phyloP scores from a whole-genome alignment of 92 coral and sea anemone genomes.

The Meandrina meandrites region DNA sequence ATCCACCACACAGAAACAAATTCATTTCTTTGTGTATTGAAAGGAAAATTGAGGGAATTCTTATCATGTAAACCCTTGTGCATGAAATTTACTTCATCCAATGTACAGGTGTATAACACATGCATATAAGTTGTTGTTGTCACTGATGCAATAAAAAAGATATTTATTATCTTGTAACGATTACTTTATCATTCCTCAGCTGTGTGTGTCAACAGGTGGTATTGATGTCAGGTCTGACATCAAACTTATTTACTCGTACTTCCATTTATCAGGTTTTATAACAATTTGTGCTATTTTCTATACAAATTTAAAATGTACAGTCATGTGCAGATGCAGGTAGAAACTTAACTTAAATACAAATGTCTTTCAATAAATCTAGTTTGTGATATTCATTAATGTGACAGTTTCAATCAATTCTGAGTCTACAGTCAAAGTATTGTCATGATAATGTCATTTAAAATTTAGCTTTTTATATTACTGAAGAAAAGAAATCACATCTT shows the following conservation, averaged over 20 bases:
- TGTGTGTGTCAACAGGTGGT: constrained; percentile 27
- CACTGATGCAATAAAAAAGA: not conserved
- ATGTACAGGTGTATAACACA: not conserved
- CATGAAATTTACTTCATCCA: not conserved
- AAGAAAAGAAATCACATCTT: too few relatives aligned
- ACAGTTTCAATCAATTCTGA: not conserved
- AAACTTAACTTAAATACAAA: not conserved
- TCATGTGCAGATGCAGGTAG: too few relatives aligned
- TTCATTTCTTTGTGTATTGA: not conserved
- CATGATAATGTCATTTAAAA: too few relatives aligned
- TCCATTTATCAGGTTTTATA: not conserved
- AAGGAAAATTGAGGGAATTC: not conserved
- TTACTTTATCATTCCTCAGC: not conserved
- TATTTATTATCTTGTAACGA: not conserved
- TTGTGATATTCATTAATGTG: not conserved
- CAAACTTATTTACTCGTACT: not conserved
- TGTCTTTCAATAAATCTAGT: not conserved
- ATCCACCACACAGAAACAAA: not conserved
- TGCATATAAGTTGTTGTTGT: not conserved
- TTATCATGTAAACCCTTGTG: not conserved
- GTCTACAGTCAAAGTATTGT: not conserved
- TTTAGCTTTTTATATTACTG: too few relatives aligned
- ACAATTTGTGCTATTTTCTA: not conserved
- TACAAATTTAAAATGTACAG: not conserved
- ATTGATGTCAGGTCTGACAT: not conserved